Evolutionary conservation across 2,888 invertebrate genomes (phyloP), one percentile per base, ranked within the genome.

Genomic region (Gymnosoma rotundatum): DNA sequence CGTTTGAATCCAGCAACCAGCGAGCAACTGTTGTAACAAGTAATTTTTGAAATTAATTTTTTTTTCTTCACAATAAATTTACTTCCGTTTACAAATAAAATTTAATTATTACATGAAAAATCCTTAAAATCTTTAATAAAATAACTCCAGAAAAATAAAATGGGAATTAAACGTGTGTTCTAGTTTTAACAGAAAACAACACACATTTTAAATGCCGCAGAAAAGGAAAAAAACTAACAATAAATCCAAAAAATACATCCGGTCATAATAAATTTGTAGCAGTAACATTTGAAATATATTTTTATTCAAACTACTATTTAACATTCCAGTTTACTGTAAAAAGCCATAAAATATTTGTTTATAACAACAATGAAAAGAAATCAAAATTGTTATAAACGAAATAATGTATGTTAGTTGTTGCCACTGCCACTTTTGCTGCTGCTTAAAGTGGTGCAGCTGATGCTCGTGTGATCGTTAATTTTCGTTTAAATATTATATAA

Each of bases 61-160:
- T n/a, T 52, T 48, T 2, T 48, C 54, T 64, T 8, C 5, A 20
- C 42, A 74, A 78, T 67, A n/a, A 45, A 20, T 60, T 63, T 20
- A 64, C 81, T 84, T 84, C 84, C 84, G 80, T 56, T 78, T 69
- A n/a, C 36, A n/a, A 54, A 60, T 48, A 36, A 73, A 78, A 54
- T 18, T 12, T 32, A 72, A 50, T 50, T 6, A n/a, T 25, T 25
- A 7, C 8, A 18, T 9, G 0, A n/a, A 14, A 69, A 21, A 25
- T 56, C 32, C 18, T 48, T 21, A 20, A 10, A 72, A 50, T 38
- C 61, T 18, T 50, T 50, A 72, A 72, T 36, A 7, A 52, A 36
- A 52, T 20, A 21, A 36, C 8, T 36, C 14, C n/a, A 56, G 6
- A 25, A 20, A n/a, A 58, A 4, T 20, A 8, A 48, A 67, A 48